Evolutionary conservation across 2,888 invertebrate genomes (phyloP).

Genomic region (Priocnemis perturbator): DNA sequence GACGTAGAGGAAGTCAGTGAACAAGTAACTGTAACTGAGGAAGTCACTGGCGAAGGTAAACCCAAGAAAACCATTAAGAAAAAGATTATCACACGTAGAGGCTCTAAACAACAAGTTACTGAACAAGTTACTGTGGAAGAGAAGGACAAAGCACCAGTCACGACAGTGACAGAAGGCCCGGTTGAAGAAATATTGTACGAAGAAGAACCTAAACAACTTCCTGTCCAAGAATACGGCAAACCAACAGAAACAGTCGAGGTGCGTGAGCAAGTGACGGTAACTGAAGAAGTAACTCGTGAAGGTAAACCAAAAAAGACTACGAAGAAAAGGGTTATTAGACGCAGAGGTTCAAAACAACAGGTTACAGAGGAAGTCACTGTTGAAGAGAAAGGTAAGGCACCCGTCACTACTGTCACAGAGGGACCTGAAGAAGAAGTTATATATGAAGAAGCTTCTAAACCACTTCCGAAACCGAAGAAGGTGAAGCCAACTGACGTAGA

Average conservation of each 20-base stretch:
- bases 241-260: slow-evolving; percentile 58
- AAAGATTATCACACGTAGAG: slow-evolving; percentile 75
- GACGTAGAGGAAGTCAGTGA: slow-evolving; percentile 56
- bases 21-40: slow-evolving; percentile 64
- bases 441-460: slow-evolving; percentile 56
- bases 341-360: slow-evolving; percentile 61
- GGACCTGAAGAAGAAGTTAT: slow-evolving; percentile 43
- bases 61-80: slow-evolving; percentile 70
- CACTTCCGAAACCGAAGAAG: slow-evolving; percentile 54
- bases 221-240: slow-evolving; percentile 22
- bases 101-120: slow-evolving; percentile 53
- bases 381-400: slow-evolving; percentile 53
- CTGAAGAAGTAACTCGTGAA: slow-evolving; percentile 57
- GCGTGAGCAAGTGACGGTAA: slow-evolving; percentile 27
- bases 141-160: slow-evolving; percentile 52
- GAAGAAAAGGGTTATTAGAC: slow-evolving; percentile 32
- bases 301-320: slow-evolving; percentile 66
- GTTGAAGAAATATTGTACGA: slow-evolving; percentile 65
- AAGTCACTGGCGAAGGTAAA: slow-evolving; percentile 65
- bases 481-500: slow-evolving; percentile 61
- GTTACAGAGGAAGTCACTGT: slow-evolving; percentile 64
- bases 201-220: slow-evolving; percentile 41
- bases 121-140: slow-evolving; percentile 65
- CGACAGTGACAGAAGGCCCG: slow-evolving; percentile 48
- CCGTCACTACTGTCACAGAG: slow-evolving; percentile 48